A percentile compares a stretch with the other conserved stretches of the same genome.
Conservation (phyloP, 2,113 vertebrate genomes). For the Chitala chitala region DNA sequence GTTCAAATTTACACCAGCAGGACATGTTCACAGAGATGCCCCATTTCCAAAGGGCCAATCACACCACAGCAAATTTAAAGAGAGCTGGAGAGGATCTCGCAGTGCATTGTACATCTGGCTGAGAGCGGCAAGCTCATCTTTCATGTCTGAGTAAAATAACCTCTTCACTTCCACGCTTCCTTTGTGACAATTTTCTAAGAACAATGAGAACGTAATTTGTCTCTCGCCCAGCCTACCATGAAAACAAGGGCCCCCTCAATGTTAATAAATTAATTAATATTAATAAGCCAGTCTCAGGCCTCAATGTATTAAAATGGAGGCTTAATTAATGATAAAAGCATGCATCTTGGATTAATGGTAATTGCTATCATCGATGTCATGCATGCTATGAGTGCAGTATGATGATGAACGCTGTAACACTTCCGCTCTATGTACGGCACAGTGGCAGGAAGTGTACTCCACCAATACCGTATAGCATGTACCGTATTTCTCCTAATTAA, state of each 20-base stretch:
- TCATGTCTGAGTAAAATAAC: slow-evolving; percentile 34
- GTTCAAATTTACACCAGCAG: slow-evolving; percentile 11
- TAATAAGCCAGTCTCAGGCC: slow-evolving; percentile 9
- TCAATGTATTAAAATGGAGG: slow-evolving; percentile 21
- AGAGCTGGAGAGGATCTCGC: slow-evolving; percentile 35
- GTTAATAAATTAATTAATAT: slow-evolving; percentile 13
- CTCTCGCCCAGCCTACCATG: slow-evolving; percentile 17
- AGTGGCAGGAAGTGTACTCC: no score
- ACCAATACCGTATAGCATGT: no score
- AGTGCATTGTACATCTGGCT: slow-evolving; percentile 23
- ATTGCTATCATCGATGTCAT: slow-evolving; percentile 22
- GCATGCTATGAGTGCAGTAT: not conserved
- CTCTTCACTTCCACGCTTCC: not conserved
- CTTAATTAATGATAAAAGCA: slow-evolving; percentile 28
- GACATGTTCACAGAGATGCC: not conserved
- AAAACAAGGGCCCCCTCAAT: slow-evolving; percentile 2
- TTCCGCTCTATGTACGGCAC: not conserved
- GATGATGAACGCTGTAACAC: not conserved
- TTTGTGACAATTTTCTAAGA: slow-evolving; percentile 33
- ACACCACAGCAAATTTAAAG: slow-evolving; percentile 26
- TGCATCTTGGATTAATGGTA: slow-evolving; percentile 34
- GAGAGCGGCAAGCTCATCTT: slow-evolving; percentile 18
- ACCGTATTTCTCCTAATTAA: no score
- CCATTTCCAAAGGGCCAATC: not conserved
- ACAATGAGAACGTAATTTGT: slow-evolving; percentile 35